Percentiles rank a stretch among this genome's conserved stretches.
Conservation (phyloP, 2,888 invertebrate genomes). For the Cryptops parisi region DNA sequence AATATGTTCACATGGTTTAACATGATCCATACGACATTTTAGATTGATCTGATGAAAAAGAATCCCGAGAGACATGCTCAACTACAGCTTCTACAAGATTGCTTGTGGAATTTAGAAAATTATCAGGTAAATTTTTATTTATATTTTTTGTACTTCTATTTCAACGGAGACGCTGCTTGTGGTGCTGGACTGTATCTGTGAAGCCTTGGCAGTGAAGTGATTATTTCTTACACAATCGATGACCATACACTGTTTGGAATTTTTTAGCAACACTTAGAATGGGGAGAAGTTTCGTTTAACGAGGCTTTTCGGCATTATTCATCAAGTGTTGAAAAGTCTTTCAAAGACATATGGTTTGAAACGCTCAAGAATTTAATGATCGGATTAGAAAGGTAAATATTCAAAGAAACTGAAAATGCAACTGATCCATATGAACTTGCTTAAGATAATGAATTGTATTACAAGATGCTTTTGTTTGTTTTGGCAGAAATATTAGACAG, state of each 20-base stretch:
- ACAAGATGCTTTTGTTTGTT: slow-evolving; percentile 28
- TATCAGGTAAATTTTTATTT: background rate
- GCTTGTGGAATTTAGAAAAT: slow-evolving; percentile 8
- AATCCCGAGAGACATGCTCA: slow-evolving; percentile 17
- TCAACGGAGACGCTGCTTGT: no score
- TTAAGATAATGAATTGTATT: slow-evolving; percentile 36
- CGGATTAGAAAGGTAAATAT: slow-evolving; percentile 10
- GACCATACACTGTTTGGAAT: no score
- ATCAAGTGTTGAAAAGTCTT: background rate
- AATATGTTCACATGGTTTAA: no score
- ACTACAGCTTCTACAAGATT: slow-evolving; percentile 16
- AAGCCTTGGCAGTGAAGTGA: no score
- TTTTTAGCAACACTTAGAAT: slow-evolving; percentile 15
- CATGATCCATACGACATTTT: no score
- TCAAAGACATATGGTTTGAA: slow-evolving; percentile 11
- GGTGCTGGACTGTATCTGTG: no score
- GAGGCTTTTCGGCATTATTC: slow-evolving; percentile 16
- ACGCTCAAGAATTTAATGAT: slow-evolving; percentile 14
- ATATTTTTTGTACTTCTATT: no score
- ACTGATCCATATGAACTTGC: slow-evolving; percentile 27
- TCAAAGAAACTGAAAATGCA: slow-evolving; percentile 25
- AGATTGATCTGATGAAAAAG: no score
- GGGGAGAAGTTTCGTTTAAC: slow-evolving; percentile 17
- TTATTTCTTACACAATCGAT: no score
- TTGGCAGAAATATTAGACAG: background rate